Evolutionary conservation across 2,113 vertebrate species (phyloP), one percentile per base, ranked within the genome.

Genomic region (Eidolon helvum): DNA sequence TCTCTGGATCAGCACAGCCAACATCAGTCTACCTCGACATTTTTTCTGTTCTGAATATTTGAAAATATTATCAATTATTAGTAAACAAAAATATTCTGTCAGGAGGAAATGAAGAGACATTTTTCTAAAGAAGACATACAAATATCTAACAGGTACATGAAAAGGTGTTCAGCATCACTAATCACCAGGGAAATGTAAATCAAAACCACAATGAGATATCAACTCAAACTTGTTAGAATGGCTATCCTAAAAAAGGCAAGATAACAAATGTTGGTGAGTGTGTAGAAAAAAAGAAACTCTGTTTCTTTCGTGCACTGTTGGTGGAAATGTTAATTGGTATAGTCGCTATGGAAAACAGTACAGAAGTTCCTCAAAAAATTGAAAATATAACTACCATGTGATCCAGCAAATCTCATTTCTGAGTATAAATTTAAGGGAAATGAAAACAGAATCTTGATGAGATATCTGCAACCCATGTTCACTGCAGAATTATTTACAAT

Each of bases 21-120:
- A 61, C 8, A 72, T 87, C 18, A 66, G 10, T 24, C 38, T 83
- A 63, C 45, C 3, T 24, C 26, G 1, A 66, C 7, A 61, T 75
- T 45, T 38, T 38, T 95, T 93, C 53, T 90, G 30, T 61, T 77
- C 38, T 94, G 45, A 57, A 55, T 30, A 94, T 43, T 10, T 93
- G 63, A 53, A 88, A 82, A 59, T 90, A 93, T 43, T 48, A 50
- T 50, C 61, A 93, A 63, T 61, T 43, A 96, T n/a, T 14, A 93
- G 71, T n/a, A 48, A 80, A 79, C 26, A 96, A 75, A 97, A 89
- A 89, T 72, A 93, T 63, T 93, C 72, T 65, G 24, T 55, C 22
- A 43, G 59, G 22, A 92, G 30, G 33, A 77, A 61, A 7, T 38
- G 22, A 83, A 69, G 18, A 80, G 63, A 83, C 66, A 48, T 50